Evolutionary conservation across 2,113 vertebrate genomes (phyloP).

Genomic region (Hipposideros armiger): DNA sequence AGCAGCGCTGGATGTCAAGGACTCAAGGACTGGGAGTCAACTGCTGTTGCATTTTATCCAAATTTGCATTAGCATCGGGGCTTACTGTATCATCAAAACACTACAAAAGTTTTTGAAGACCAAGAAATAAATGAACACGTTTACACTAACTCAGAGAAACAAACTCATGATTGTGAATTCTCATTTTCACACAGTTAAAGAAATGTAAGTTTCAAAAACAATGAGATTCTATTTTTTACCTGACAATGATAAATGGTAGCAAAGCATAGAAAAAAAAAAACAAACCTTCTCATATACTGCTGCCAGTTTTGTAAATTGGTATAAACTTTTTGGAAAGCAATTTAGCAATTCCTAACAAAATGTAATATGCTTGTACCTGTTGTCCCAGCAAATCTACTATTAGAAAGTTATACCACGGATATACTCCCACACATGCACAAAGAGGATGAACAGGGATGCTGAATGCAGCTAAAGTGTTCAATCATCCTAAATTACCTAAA

Average conservation of each 20-base stretch:
- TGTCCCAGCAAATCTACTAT: background rate
- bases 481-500: background rate
- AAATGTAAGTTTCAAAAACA: conserved; percentile 58
- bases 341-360: conserved; percentile 36
- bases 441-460: background rate
- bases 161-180: conserved; percentile 44
- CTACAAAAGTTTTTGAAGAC: background rate
- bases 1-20: background rate
- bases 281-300: background rate
- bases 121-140: background rate
- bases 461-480: background rate
- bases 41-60: background rate
- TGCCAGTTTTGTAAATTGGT: conserved; percentile 30
- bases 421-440: background rate
- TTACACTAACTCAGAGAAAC: conserved; percentile 43
- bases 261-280: conserved; percentile 15
- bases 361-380: background rate
- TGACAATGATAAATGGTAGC: conserved; percentile 51
- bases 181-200: conserved; percentile 42
- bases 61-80: background rate
- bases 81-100: background rate
- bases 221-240: conserved; percentile 28
- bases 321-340: conserved; percentile 45
- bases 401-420: background rate
- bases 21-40: background rate